Conservation (phyloP, 2,113 vertebrate species). For the Psilopogon haemacephalus region DNA sequence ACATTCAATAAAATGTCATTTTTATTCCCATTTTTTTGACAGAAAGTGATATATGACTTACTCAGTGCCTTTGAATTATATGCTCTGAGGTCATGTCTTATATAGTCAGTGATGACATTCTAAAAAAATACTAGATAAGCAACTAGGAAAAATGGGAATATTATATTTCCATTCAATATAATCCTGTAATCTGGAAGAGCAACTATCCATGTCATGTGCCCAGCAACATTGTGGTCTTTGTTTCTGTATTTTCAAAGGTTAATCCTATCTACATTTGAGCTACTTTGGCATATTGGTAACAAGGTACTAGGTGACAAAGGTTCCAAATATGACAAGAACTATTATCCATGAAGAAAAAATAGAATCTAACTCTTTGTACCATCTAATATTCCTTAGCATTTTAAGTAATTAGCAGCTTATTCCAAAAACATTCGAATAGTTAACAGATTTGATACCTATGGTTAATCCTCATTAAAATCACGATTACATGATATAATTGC, state of each 20-base stretch:
- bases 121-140: no score
- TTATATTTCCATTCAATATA: conserved; percentile 47
- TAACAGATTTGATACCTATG: conserved; percentile 76
- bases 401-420: conserved; percentile 77
- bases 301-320: conserved; percentile 39
- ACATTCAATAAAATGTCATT: conserved; percentile 67
- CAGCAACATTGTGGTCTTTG: conserved; percentile 33
- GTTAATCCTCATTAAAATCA: conserved; percentile 85
- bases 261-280: conserved; percentile 9
- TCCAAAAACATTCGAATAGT: conserved; percentile 81
- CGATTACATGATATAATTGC: conserved; percentile 83
- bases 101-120: no score
- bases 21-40: conserved; percentile 67
- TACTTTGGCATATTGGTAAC: not conserved
- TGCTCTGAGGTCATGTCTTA: conserved; percentile 50
- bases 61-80: conserved; percentile 50
- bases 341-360: conserved; percentile 50
- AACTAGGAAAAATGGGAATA: conserved; percentile 23
- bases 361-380: conserved; percentile 65
- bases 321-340: conserved; percentile 35
- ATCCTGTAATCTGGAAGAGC: not conserved
- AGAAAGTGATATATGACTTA: conserved; percentile 55
- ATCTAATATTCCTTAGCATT: conserved; percentile 76
- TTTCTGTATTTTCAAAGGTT: conserved; percentile 39
- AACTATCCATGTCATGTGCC: not conserved